A percentile compares a stretch with the other conserved stretches of the same genome.
phyloP scores from a whole-genome alignment of 2,888 invertebrate species.

The Apoda limacodes region DNA sequence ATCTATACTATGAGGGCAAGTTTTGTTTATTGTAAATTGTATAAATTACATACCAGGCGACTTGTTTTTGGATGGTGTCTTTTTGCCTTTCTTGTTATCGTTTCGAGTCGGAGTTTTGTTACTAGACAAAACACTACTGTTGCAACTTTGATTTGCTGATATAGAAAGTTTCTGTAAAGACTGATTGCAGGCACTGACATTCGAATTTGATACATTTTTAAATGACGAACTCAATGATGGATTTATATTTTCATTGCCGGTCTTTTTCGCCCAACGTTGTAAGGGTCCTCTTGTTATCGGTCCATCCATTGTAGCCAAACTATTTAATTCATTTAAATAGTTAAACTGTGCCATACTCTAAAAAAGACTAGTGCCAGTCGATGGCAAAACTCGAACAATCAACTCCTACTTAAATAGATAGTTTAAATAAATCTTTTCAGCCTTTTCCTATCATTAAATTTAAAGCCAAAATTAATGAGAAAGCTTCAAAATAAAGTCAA shows the following conservation, averaged over 20 bases:
- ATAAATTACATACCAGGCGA: constrained; percentile 67
- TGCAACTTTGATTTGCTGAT: constrained; percentile 69
- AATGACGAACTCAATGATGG: constrained; percentile 49
- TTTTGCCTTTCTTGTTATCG: constrained; percentile 72
- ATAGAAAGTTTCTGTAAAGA: constrained; percentile 73
- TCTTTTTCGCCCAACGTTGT: constrained; percentile 84
- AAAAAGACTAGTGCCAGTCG: constrained; percentile 4
- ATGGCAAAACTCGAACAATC: too few species aligned
- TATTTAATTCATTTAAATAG: constrained; percentile 84
- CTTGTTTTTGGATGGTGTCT: constrained; percentile 74
- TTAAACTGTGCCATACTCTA: constrained; percentile 81
- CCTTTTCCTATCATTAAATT: too few species aligned
- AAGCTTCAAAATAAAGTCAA: too few species aligned
- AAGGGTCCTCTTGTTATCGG: constrained; percentile 81
- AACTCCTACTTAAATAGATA: too few species aligned
- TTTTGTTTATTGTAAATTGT: too few species aligned
- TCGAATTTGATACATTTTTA: constrained; percentile 61
- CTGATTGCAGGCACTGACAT: constrained; percentile 72
- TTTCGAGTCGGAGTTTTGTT: constrained; percentile 69
- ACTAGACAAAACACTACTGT: constrained; percentile 58
- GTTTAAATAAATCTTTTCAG: too few species aligned
- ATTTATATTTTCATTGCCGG: constrained; percentile 71
- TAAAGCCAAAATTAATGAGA: too few species aligned
- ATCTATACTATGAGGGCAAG: neutral
- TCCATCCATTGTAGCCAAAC: constrained; percentile 81